phyloP scores from a whole-genome alignment of 2,797 vertebrate species.

The Moxostoma hubbsi region DNA sequence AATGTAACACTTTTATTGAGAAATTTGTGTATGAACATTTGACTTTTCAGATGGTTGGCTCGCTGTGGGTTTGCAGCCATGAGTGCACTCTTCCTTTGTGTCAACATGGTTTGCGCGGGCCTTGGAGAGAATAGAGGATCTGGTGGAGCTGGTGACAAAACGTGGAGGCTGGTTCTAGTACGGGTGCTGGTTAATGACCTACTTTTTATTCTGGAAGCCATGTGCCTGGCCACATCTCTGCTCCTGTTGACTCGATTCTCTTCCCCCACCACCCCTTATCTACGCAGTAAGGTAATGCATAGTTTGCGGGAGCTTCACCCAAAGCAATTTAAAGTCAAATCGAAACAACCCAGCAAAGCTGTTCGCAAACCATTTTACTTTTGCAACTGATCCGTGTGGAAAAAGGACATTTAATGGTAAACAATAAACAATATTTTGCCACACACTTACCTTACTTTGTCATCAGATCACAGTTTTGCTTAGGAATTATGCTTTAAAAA shows the following conservation, averaged over 20 bases:
- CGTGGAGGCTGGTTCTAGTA: slow-evolving; percentile 84
- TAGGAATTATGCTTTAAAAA: too few relatives aligned
- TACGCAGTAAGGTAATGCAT: slow-evolving; percentile 81
- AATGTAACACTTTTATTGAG: not conserved
- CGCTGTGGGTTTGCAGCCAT: slow-evolving; percentile 68
- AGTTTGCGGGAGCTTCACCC: not conserved
- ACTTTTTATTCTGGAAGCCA: slow-evolving; percentile 85
- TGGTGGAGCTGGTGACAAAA: slow-evolving; percentile 55
- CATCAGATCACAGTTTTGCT: too few relatives aligned
- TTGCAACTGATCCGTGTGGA: too few relatives aligned
- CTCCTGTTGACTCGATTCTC: slow-evolving; percentile 80
- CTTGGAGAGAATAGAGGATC: slow-evolving; percentile 73
- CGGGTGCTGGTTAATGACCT: slow-evolving; percentile 87
- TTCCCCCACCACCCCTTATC: slow-evolving; percentile 78
- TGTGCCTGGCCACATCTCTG: slow-evolving; percentile 80
- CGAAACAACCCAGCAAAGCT: too few relatives aligned
- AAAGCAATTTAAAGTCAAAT: not conserved
- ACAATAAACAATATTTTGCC: too few relatives aligned
- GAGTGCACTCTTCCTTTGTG: slow-evolving; percentile 80
- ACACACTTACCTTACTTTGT: too few relatives aligned
- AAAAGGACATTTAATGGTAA: too few relatives aligned
- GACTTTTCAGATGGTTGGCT: slow-evolving; percentile 61
- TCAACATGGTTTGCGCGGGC: slow-evolving; percentile 81
- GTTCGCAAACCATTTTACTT: too few relatives aligned
- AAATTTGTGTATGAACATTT: not conserved